Conservation (phyloP, 2,113 vertebrate species). For the Mobula birostris region DNA sequence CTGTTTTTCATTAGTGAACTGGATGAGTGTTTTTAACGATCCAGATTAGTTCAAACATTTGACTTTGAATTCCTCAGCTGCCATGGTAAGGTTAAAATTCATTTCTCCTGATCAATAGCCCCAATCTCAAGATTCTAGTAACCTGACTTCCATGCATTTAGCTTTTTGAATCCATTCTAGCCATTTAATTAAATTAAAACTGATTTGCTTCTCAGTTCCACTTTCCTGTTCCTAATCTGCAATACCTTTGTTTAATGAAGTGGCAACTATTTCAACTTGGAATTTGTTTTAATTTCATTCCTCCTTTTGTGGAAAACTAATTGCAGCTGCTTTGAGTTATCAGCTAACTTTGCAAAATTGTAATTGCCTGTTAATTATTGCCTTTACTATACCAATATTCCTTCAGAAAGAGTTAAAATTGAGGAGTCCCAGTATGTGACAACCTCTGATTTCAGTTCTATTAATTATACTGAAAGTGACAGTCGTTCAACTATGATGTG, state of each 20-base stretch:
- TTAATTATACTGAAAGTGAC: background rate
- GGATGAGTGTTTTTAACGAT: no score
- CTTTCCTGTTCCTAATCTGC: no score
- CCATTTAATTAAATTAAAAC: background rate
- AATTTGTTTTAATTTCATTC: background rate
- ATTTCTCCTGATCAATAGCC: no score
- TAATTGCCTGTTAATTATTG: background rate
- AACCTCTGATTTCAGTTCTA: background rate
- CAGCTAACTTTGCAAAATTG: background rate
- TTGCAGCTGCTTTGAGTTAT: background rate
- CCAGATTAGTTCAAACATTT: no score
- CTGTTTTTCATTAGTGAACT: no score
- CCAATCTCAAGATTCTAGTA: no score
- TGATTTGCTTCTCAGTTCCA: background rate
- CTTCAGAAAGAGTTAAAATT: background rate
- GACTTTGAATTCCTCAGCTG: no score
- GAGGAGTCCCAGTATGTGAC: background rate
- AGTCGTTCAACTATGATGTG: no score
- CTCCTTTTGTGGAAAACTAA: background rate
- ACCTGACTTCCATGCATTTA: no score
- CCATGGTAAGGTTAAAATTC: no score
- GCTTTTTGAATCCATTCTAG: background rate
- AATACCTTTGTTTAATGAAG: background rate
- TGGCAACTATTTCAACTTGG: background rate
- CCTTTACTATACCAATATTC: background rate